A percentile compares a stretch with the other conserved stretches of the same genome.
These are phyloP conservation scores for Sapajus apella DNA, from an alignment of 2,113 vertebrate species.

Conservation along the genomic window DNA sequence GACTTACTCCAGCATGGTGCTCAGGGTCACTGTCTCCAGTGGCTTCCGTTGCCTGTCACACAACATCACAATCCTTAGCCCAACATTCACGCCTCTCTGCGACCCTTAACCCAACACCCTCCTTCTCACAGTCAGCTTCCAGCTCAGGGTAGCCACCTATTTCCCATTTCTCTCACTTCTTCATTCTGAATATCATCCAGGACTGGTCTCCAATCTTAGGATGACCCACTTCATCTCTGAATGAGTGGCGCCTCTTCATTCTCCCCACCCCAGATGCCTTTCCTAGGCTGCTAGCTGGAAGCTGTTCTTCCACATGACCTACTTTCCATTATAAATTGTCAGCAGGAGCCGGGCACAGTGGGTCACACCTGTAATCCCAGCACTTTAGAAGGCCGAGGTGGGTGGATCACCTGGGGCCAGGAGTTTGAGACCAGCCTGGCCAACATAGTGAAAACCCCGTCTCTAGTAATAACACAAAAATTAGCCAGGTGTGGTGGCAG, in stretches of 20 bases:
- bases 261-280: fast-evolving
- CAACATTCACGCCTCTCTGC: not conserved
- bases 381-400: too few relatives aligned
- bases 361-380: too few relatives aligned
- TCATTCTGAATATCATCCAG: not conserved
- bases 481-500: too few relatives aligned
- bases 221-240: not conserved
- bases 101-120: not conserved
- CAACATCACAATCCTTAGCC: not conserved
- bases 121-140: not conserved
- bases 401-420: too few relatives aligned
- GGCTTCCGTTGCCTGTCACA: not conserved
- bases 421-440: too few relatives aligned
- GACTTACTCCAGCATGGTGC: not conserved
- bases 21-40: fast-evolving
- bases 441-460: too few relatives aligned
- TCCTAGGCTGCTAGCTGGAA: not conserved
- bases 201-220: not conserved
- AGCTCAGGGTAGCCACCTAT: fast-evolving
- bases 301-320: too few relatives aligned
- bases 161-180: not conserved
- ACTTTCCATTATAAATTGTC: not conserved
- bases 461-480: too few relatives aligned
- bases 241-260: not conserved
- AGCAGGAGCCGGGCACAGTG: too few relatives aligned